phyloP scores from a whole-genome alignment of 2,113 vertebrate genomes.

The Gallinago paraguaiae region DNA sequence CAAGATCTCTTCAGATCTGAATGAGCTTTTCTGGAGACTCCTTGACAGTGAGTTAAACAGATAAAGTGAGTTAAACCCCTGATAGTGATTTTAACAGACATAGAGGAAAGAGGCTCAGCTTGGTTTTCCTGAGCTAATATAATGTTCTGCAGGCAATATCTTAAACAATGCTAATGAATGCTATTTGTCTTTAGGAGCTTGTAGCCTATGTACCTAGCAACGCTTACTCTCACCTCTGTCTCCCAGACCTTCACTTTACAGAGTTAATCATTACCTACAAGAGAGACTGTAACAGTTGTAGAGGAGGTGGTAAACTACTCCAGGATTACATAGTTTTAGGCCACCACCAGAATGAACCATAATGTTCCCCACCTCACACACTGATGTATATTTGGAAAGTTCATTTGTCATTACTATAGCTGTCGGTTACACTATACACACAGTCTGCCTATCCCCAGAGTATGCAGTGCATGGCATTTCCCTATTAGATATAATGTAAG shows the following conservation, averaged over 20 bases:
- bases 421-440: not conserved
- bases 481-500: not conserved
- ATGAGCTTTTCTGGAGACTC: not conserved
- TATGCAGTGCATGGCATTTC: not conserved
- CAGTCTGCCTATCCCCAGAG: not conserved
- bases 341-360: not conserved
- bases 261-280: not conserved
- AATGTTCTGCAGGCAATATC: not conserved
- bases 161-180: not conserved
- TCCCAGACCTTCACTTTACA: not conserved
- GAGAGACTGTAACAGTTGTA: not conserved
- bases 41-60: not conserved
- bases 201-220: not conserved
- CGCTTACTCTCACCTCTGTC: not conserved
- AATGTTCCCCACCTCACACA: not conserved
- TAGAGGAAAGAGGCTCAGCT: not conserved
- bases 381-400: not conserved
- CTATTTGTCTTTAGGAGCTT: not conserved
- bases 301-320: accelerated
- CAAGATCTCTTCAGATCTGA: not conserved
- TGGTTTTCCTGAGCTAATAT: not conserved
- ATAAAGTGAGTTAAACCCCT: not conserved
- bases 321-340: not conserved
- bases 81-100: not conserved
- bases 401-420: not conserved